phyloP scores from a whole-genome alignment of 2,888 invertebrate genomes.

The Plemyria rubiginata region DNA sequence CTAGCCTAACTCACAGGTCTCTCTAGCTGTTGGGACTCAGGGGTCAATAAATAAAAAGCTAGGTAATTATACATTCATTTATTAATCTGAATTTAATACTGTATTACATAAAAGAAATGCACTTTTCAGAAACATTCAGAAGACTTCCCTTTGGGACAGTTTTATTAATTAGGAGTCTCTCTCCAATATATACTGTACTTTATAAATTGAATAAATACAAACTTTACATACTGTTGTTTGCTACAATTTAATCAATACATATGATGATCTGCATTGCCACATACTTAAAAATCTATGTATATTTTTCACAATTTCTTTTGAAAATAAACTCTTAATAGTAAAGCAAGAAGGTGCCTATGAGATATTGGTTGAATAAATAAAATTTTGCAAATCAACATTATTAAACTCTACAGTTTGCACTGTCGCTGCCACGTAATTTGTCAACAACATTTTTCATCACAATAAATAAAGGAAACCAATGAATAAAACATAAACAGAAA shows the following conservation, averaged over 20 bases:
- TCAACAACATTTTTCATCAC: conserved; percentile 83
- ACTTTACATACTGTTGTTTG: conserved; percentile 63
- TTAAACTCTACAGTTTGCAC: conserved; percentile 72
- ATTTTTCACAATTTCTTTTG: conserved; percentile 79
- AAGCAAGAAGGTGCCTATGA: conserved; percentile 77
- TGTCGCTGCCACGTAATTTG: conserved; percentile 81
- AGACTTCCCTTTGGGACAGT: conserved; percentile 88
- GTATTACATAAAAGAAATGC: conserved; percentile 96
- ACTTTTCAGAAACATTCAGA: conserved; percentile 95
- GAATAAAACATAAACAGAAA: conserved; percentile 67
- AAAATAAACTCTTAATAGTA: conserved; percentile 75
- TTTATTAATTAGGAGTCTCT: conserved; percentile 65
- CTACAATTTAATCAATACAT: conserved; percentile 74
- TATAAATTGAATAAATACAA: conserved; percentile 75
- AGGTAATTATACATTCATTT: conserved; percentile 80
- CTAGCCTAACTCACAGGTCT: no score
- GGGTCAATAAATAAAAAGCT: conserved; percentile 27
- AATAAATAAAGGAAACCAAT: conserved; percentile 76
- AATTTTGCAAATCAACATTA: conserved; percentile 83
- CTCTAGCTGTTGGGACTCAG: no score
- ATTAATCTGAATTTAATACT: conserved; percentile 91
- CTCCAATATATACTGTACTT: conserved; percentile 62
- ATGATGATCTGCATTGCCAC: conserved; percentile 85
- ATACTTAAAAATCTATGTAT: conserved; percentile 85
- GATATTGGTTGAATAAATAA: conserved; percentile 79